Evolutionary conservation across 2,888 invertebrate species (phyloP).

Genomic region (Apamea anceps): DNA sequence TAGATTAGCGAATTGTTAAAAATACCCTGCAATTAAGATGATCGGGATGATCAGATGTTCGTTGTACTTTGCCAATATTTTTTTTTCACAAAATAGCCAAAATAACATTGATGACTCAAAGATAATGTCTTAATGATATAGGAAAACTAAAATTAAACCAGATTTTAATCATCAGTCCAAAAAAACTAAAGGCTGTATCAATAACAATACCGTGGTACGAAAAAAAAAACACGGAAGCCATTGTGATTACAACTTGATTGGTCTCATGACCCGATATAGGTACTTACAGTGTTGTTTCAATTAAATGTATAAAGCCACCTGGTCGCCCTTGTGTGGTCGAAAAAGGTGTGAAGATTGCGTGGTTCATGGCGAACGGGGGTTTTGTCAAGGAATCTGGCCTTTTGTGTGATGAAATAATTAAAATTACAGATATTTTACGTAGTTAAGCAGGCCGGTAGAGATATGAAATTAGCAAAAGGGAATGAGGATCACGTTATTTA

Average conservation of each 20-base stretch:
- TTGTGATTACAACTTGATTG: constrained; percentile 52
- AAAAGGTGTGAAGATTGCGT: constrained; percentile 54
- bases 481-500: background rate
- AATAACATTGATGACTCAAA: background rate
- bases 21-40: no score
- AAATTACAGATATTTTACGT: background rate
- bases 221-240: constrained; percentile 57
- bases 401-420: constrained; percentile 6
- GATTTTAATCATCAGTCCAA: constrained; percentile 33
- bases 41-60: no score
- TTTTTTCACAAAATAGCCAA: no score
- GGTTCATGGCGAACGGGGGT: constrained; percentile 44
- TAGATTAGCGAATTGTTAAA: no score
- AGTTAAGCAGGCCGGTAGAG: background rate
- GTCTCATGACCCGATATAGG: constrained; percentile 31
- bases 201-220: constrained; percentile 18
- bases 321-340: constrained; percentile 58
- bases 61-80: no score
- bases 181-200: constrained; percentile 24
- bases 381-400: constrained; percentile 19
- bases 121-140: constrained; percentile 29
- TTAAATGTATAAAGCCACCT: constrained; percentile 26
- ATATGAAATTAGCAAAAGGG: background rate
- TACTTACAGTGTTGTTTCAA: constrained; percentile 23
- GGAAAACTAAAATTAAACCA: constrained; percentile 34